Evolutionary conservation across 37 sponge, comb jelly and placozoan species (phyloP).

Genomic region (Haliclona indistincta): DNA sequence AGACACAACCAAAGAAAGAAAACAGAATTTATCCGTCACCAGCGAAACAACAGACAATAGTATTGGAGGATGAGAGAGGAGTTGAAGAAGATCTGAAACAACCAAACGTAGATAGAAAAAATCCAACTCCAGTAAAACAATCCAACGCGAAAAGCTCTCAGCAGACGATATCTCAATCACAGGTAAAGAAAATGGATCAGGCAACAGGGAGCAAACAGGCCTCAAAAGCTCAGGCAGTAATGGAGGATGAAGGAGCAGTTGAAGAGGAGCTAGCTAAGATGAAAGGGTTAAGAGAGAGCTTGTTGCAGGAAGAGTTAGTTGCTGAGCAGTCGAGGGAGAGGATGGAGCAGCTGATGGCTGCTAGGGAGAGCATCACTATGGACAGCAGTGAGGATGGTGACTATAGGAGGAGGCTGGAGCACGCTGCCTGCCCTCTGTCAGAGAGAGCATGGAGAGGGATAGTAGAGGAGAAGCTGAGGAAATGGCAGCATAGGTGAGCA

Average conservation of each 20-base stretch:
- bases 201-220: not conserved
- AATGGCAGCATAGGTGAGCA: conserved; percentile 13
- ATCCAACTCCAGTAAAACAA: no score
- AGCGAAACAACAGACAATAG: no score
- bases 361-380: conserved; percentile 3
- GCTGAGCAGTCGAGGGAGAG: conserved; percentile 25
- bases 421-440: conserved; percentile 17
- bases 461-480: conserved; percentile 27
- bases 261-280: conserved; percentile 13
- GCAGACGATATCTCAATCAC: no score
- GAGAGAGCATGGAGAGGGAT: conserved; percentile 29
- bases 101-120: no score
- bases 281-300: not conserved
- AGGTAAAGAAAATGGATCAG: not conserved
- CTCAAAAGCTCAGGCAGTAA: not conserved
- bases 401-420: conserved; percentile 29
- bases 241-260: not conserved
- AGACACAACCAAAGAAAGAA: no score
- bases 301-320: conserved; percentile 21
- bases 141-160: no score
- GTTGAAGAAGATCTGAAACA: no score
- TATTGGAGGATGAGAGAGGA: no score
- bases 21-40: no score
- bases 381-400: not conserved
- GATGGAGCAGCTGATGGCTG: conserved; percentile 11